Evolutionary conservation across 1,140 invertebrate species (phyloP), one percentile per base, ranked within the genome.

Genomic region (Yoshiicerus persimilis): DNA sequence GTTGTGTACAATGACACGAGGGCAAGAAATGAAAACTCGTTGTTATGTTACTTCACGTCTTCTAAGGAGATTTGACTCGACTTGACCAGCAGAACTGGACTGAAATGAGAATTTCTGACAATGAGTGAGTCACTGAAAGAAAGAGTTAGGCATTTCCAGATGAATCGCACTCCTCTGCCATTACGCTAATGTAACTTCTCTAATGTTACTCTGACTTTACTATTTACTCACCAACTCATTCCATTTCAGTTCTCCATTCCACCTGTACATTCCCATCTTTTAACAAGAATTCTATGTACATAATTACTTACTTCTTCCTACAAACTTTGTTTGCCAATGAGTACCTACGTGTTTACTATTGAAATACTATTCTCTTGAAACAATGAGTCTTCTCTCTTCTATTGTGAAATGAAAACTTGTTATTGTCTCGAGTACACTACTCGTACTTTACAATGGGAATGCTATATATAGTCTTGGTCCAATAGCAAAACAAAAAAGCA

Each of bases 1-100:
- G 32, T 77, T 77, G 16, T 80, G 75, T 80, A 80, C 75, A 80
- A 80, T 80, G 75, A 80, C 75, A 80, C 75, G 32, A 80, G 75
- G 75, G 75, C 75, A 80, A 80, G 75, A 80, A 80, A 80, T 16
- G 75, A 80, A 70, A 80, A 80, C 75, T 80, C 75, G 34, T 80
- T 80, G 75, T n/a, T 80, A 34, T 80, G 64, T 36, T 77, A 30
- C 16, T 34, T n/a, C 13, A 80, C 38, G 75, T 80, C 75, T 80
- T 36, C 32, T n/a, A 80, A 80, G 75, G 75, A 80, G 30, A 80
- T 80, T 80, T n/a, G 75, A 80, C 32, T 34, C n/a, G 75, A 80
- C 75, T 32, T 16, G 75, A 32, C 6, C 75, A 36, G 36, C 8
- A 80, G n/a, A 80, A 80, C 75, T n/a, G 32, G 34, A 34, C 32